phyloP scores from a whole-genome alignment of 1,140 invertebrate genomes.

The Trichonephila clavata region DNA sequence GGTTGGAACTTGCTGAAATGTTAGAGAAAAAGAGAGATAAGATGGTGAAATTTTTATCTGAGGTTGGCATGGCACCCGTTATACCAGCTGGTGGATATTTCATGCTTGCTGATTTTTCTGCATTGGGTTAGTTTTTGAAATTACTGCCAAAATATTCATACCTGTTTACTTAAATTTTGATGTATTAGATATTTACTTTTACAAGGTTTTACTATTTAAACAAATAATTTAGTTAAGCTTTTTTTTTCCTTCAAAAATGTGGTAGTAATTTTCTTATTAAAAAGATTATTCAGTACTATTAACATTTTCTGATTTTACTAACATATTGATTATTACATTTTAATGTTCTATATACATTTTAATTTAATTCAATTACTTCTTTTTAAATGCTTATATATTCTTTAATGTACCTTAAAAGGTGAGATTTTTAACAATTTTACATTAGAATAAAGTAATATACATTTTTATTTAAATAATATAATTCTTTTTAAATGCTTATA shows the following conservation, averaged over 20 bases:
- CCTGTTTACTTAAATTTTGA: neutral
- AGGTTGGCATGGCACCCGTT: conserved; percentile 93
- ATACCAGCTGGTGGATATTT: conserved; percentile 98
- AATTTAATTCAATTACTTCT: neutral
- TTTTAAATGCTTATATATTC: too few species aligned
- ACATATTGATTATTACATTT: neutral
- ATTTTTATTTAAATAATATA: too few species aligned
- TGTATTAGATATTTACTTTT: neutral
- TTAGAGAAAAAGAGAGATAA: conserved; percentile 92
- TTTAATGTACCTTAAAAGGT: too few species aligned
- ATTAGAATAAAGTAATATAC: too few species aligned
- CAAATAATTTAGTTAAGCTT: neutral
- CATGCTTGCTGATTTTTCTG: conserved; percentile 95
- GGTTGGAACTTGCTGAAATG: conserved; percentile 88
- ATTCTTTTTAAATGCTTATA: too few species aligned
- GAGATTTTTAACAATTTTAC: too few species aligned
- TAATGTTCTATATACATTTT: neutral
- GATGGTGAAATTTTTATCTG: conserved; percentile 85
- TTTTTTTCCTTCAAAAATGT: too few species aligned
- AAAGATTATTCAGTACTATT: too few species aligned
- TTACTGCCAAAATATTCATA: neutral
- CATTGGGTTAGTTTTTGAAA: conserved; percentile 83
- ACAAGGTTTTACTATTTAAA: neutral
- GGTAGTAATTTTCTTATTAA: too few species aligned
- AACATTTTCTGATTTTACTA: neutral